Evolutionary conservation across 2,888 invertebrate genomes (phyloP), one percentile per base, ranked within the genome.

Genomic region (Andrena bicolor): DNA sequence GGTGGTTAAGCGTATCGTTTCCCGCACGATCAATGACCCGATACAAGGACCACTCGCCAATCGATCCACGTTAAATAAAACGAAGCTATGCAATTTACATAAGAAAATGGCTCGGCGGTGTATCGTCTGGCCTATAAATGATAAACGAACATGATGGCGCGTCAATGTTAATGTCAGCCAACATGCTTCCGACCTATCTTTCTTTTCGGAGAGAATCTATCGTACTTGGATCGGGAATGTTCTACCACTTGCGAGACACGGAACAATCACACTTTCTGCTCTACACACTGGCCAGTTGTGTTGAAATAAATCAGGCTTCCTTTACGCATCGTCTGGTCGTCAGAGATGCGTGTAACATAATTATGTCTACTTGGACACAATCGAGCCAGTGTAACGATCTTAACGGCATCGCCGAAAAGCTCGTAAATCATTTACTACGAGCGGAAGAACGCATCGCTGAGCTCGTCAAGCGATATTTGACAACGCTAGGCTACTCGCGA

Each of bases 31-130:
- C 68, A 58, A 58, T 58, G 71, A 69, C 26, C 63, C 41, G 41
- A 41, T 41, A 41, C 41, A 70, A 71, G 76, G 68, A 41, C 56
- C 63, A 76, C 64, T 69, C 63, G 72, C 65, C 82, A 66, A 89
- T 89, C 88, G 86, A 89, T 86, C 76, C 73, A 77, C 80, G 70
- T 85, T 83, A 81, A 78, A 69, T 77, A 72, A 77, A 81, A 65
- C 64, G n/a, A 77, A 69, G 65, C 73, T 61, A 71, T 85, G 82
- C 84, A 86, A 86, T 88, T 88, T 85, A 85, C 85, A 82, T 85
- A 81, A 82, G 83, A 74, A 86, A 86, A 86, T 83, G 65, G 71
- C 56, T 70, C 61, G 68, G 78, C 20, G 53, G 56, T 83, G 77
- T 64, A 70, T 65, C 35, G 30, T 58, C 4, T 20, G 10, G 6